Evolutionary conservation across 1,140 invertebrate species (phyloP), one percentile per base, ranked within the genome.

Genomic region (Drosophila sulfurigaster): DNA sequence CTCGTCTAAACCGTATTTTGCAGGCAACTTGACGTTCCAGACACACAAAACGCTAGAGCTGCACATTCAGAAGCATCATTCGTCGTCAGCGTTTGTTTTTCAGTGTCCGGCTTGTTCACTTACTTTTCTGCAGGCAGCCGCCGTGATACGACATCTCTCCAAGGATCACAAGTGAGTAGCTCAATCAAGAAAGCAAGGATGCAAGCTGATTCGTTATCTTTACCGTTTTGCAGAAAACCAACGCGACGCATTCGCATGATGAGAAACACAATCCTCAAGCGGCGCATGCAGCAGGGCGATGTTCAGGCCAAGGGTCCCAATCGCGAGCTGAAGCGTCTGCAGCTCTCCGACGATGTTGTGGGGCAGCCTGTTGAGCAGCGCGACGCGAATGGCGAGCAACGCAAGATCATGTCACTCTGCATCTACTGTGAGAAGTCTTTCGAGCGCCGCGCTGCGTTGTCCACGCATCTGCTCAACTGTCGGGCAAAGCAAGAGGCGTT

Each of bases 81-180:
- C 95, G 48, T 93, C 94, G n/a, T 94, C 94, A 51, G 93, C 95
- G 41, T 91, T 95, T 46, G 94, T 95, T 3, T 96, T 95, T 86
- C 94, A 94, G 10, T 96, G 96, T 83, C 95, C 95, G 8, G 95
- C 94, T 67, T 96, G 96, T 83, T 91, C 94, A n/a, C 94, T 94
- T 65, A 94, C 94, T 69, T 96, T 96, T 91, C 93, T 95, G 38
- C 96, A 95, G 75, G 93, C 94, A 0, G 96, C 95, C 94, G 94
- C 95, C 79, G 95, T 96, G 4, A 95, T 95, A 80, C 93, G 95
- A n/a, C 96, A 96, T 93, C 93, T 96, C 6, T 94, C 94, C 62
- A 96, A 95, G 94, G 94, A 96, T 83, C 95, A 95, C 89, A 93
- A 94, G 94, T 94, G 92, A 66, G 80, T 90, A 46, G 10, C 8